Evolutionary conservation across 2,888 invertebrate species (phyloP), one percentile per base, ranked within the genome.

Genomic region (Thereva unica): DNA sequence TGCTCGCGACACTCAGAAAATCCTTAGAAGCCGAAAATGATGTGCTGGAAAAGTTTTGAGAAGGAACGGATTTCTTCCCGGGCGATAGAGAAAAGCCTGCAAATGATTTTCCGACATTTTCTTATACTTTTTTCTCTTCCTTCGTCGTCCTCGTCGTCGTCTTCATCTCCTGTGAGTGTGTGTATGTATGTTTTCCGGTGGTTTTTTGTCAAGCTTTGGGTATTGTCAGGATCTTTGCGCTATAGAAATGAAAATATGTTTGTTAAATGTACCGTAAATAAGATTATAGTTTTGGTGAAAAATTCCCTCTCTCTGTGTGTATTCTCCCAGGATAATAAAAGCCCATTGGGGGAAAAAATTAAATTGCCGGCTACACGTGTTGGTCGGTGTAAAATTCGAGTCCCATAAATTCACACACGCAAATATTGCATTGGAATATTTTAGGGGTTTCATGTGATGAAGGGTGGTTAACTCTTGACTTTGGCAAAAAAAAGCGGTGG

Each of bases 181-280:
- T 44, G 10, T 59, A 37, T 55, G 42, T 23, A 55, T 38, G 55
- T 41, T 10, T 41, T 41, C 41, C 23, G 23, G 23, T 23, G 23
- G 23, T 23, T 23, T 23, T 23, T 23, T 23, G 23, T 23, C 23
- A 23, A 23, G 23, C 23, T 23, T 23, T 23, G 1, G 23, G 23
- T 23, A 23, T 23, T 23, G 23, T 23, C 23, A 23, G 23, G 23
- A 23, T 23, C 23, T 23, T 23, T 23, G 23, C 23, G 23, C 23
- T 23, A 23, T 23, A 23, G 23, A 23, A 37, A 47, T 59, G 47
- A 59, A 23, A 23, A 59, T 49, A 59, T 49, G 59, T 49, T 59
- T 49, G 59, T 59, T 59, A 59, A 59, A 59, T 59, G 59, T 59
- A 59, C 35, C 59, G 59, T 49, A 49, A 12, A 45, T n/a, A 6